phyloP scores from a whole-genome alignment of 2,888 invertebrate species.

The Helicoverpa assulta region DNA sequence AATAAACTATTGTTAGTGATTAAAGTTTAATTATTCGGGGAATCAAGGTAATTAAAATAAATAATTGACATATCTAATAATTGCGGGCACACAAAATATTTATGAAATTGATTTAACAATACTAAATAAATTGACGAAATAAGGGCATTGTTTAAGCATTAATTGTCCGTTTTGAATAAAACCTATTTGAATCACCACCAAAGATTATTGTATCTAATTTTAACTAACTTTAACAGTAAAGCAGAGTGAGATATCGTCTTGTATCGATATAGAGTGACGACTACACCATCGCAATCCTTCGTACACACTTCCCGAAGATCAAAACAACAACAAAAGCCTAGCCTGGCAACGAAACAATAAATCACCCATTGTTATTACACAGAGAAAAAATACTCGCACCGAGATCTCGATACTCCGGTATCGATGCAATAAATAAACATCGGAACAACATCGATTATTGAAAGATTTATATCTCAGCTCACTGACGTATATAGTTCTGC shows the following conservation, averaged over 20 bases:
- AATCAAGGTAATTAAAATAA: conserved; percentile 9
- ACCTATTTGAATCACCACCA: not conserved
- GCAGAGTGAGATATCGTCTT: not conserved
- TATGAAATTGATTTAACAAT: not conserved
- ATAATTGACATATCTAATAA: conserved; percentile 14
- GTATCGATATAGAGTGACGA: not conserved
- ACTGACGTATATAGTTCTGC: conserved; percentile 78
- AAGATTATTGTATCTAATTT: not conserved
- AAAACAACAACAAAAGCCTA: conserved; percentile 45
- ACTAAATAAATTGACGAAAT: conserved; percentile 7
- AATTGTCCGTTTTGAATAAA: too few relatives aligned
- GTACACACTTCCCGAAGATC: conserved; percentile 19
- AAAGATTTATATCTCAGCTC: conserved; percentile 87
- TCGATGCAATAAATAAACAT: conserved; percentile 86
- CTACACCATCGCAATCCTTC: not conserved
- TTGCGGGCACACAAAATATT: not conserved
- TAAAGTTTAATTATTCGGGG: conserved; percentile 14
- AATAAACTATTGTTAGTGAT: conserved; percentile 15
- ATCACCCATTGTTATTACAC: conserved; percentile 85
- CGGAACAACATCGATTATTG: conserved; percentile 84
- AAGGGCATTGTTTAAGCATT: not conserved
- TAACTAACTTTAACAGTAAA: too few relatives aligned
- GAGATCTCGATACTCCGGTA: conserved; percentile 77
- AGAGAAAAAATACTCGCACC: conserved; percentile 69
- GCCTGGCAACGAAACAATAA: conserved; percentile 72